These are phyloP conservation scores for Nothoprocta pentlandii DNA, from an alignment of 2,113 vertebrate genomes.

Conservation along the genomic window DNA sequence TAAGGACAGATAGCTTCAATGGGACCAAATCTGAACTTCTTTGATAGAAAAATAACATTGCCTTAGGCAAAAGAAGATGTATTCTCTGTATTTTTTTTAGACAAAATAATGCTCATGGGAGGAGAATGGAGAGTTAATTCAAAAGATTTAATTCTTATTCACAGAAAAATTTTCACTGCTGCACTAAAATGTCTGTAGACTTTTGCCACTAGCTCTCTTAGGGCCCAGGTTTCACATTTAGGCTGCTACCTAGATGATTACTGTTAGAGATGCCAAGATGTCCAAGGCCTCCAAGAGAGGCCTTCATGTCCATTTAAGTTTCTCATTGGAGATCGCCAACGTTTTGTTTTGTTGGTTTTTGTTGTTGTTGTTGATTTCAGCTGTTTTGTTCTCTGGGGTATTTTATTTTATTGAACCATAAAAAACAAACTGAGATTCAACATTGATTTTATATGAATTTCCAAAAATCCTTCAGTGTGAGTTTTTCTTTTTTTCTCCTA, in stretches of 20 bases:
- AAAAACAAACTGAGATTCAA: neutral
- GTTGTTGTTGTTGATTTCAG: neutral
- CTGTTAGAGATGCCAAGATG: neutral
- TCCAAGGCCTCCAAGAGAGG: neutral
- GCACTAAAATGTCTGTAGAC: neutral
- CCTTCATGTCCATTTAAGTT: neutral
- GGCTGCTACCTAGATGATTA: neutral
- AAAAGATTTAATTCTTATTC: neutral
- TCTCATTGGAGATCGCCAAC: neutral
- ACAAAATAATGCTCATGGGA: neutral
- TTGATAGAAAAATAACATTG: neutral
- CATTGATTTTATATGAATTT: neutral
- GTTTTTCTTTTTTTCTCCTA: neutral
- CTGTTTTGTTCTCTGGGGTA: neutral
- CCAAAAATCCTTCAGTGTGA: neutral
- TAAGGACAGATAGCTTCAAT: neutral
- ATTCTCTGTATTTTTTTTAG: neutral
- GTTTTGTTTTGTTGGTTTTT: neutral
- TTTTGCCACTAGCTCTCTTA: neutral
- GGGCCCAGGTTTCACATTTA: neutral
- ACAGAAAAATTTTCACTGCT: neutral
- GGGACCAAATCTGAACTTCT: neutral
- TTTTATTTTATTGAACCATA: neutral
- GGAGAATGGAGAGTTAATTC: neutral
- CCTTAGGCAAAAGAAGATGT: neutral